Evolutionary conservation across 2,888 invertebrate species (phyloP).

Genomic region (Cataglyphis cursor): DNA sequence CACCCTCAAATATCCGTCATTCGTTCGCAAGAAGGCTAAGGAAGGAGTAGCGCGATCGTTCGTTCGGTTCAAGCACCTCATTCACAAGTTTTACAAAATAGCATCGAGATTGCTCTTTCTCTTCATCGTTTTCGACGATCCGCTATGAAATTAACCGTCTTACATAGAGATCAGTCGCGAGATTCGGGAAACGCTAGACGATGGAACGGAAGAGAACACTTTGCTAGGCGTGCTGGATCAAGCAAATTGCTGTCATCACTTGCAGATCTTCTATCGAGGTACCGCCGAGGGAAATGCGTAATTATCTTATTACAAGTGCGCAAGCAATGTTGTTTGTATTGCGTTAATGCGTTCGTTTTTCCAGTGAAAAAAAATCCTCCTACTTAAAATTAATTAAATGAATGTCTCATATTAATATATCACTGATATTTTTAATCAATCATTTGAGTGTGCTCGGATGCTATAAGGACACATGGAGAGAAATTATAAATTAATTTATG

Average conservation of each 20-base stretch:
- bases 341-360: neutral
- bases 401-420: constrained; percentile 7
- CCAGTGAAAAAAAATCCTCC: neutral
- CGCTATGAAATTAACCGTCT: constrained; percentile 42
- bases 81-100: constrained; percentile 11
- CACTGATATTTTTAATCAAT: neutral
- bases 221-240: constrained; percentile 68
- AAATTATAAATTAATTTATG: neutral
- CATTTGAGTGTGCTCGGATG: neutral
- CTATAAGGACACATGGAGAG: neutral
- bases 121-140: neutral
- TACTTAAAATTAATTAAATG: neutral
- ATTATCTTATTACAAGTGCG: constrained; percentile 73
- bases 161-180: constrained; percentile 5
- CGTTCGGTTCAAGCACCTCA: constrained; percentile 18
- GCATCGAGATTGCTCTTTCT: neutral
- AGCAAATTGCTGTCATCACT: constrained; percentile 74
- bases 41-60: constrained; percentile 30
- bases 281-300: constrained; percentile 66
- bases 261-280: constrained; percentile 61
- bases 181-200: constrained; percentile 15
- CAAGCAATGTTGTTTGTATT: constrained; percentile 2
- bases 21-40: constrained; percentile 27
- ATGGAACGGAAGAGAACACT: constrained; percentile 70
- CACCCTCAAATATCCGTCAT: neutral